Conservation (phyloP, 2,113 vertebrate genomes). For the Formicarius rufipectus region DNA sequence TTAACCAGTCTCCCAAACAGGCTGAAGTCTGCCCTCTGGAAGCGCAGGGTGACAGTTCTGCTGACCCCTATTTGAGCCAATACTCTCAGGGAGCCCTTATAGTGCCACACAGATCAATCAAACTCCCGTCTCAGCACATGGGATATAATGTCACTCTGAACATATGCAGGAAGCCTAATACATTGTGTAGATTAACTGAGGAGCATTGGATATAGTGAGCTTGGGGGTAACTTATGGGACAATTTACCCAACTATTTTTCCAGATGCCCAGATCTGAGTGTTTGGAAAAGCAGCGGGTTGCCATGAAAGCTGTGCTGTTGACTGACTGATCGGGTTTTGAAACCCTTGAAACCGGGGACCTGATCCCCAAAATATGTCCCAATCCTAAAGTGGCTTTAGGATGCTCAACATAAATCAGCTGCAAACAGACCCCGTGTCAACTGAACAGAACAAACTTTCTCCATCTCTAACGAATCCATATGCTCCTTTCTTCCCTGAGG, state of each 20-base stretch:
- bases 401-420: not conserved
- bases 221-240: not conserved
- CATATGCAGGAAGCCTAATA: not conserved
- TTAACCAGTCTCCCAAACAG: not conserved
- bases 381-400: not conserved
- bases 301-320: not conserved
- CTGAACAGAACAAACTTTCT: not conserved
- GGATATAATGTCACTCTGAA: not conserved
- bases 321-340: not conserved
- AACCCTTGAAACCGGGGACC: not conserved
- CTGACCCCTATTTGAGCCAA: not conserved
- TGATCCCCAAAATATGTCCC: rapidly evolving
- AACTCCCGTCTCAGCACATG: not conserved
- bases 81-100: not conserved
- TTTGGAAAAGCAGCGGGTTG: not conserved
- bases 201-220: not conserved
- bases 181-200: not conserved
- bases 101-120: not conserved
- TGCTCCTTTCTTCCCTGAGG: not conserved
- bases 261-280: not conserved
- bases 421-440: not conserved
- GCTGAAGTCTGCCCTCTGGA: not conserved
- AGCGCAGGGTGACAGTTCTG: not conserved
- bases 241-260: not conserved
- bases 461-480: not conserved